These are phyloP conservation scores for Eilema sororculum DNA, from an alignment of 2,888 invertebrate species.

Conservation along the genomic window DNA sequence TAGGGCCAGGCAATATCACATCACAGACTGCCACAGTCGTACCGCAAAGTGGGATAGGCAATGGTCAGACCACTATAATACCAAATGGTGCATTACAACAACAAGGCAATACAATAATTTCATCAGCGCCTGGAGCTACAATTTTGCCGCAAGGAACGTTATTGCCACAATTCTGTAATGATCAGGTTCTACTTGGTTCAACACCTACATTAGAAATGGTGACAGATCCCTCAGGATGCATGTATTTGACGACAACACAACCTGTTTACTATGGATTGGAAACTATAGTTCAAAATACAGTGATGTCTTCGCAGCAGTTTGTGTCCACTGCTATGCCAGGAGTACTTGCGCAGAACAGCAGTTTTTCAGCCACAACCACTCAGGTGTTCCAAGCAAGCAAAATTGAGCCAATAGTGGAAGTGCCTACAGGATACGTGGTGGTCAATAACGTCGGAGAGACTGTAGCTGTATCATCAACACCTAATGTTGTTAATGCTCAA, in stretches of 20 bases:
- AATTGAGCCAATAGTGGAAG: constrained; percentile 93
- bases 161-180: constrained; percentile 85
- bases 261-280: constrained; percentile 94
- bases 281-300: constrained; percentile 95
- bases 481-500: constrained; percentile 80
- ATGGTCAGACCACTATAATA: constrained; percentile 83
- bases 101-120: constrained; percentile 85
- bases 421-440: constrained; percentile 90
- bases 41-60: constrained; percentile 82
- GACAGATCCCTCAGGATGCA: constrained; percentile 86
- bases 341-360: constrained; percentile 92
- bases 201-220: constrained; percentile 89
- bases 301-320: constrained; percentile 96
- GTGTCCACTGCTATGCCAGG: constrained; percentile 94
- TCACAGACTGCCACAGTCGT: constrained; percentile 80
- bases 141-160: constrained; percentile 88
- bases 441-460: constrained; percentile 88
- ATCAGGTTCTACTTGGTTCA: constrained; percentile 88
- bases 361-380: constrained; percentile 94
- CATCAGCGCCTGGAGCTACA: constrained; percentile 86
- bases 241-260: constrained; percentile 89
- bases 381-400: constrained; percentile 95
- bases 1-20: constrained; percentile 73
- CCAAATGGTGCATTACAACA: constrained; percentile 82
- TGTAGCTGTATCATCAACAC: constrained; percentile 75